phyloP scores from a whole-genome alignment of 2,797 vertebrate species.

The Myripristis jacobus region DNA sequence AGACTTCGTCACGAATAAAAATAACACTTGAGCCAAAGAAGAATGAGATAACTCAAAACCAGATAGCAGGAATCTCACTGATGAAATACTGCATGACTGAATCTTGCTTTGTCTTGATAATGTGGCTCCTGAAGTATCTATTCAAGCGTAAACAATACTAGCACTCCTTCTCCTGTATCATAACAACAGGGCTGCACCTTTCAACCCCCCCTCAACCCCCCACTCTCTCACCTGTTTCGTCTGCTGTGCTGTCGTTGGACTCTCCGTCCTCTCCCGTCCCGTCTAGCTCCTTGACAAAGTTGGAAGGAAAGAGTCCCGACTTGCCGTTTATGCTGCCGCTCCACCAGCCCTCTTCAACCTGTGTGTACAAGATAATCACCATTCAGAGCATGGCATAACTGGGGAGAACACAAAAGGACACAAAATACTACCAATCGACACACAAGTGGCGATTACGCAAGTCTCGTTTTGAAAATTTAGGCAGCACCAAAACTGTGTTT shows the following conservation, averaged over 20 bases:
- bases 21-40: not conserved
- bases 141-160: not conserved
- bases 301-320: slow-evolving; percentile 92
- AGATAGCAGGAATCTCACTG: not conserved
- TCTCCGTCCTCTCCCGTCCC: slow-evolving; percentile 85
- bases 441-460: too few relatives aligned
- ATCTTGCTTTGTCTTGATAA: not conserved
- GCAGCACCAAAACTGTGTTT: too few relatives aligned
- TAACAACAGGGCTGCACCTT: not conserved
- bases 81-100: not conserved
- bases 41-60: not conserved
- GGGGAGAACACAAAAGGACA: too few relatives aligned
- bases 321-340: slow-evolving; percentile 88
- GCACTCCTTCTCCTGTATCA: not conserved
- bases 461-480: too few relatives aligned
- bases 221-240: slow-evolving; percentile 85
- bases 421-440: too few relatives aligned
- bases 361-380: not conserved
- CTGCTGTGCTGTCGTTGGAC: slow-evolving; percentile 79
- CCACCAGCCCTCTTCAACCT: slow-evolving; percentile 99
- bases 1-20: not conserved
- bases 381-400: too few relatives aligned
- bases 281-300: slow-evolving; percentile 96
- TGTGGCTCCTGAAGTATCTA: not conserved
- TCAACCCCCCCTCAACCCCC: not conserved